Conservation (phyloP, 1,140 invertebrate species). For the Dendroctonus valens region DNA sequence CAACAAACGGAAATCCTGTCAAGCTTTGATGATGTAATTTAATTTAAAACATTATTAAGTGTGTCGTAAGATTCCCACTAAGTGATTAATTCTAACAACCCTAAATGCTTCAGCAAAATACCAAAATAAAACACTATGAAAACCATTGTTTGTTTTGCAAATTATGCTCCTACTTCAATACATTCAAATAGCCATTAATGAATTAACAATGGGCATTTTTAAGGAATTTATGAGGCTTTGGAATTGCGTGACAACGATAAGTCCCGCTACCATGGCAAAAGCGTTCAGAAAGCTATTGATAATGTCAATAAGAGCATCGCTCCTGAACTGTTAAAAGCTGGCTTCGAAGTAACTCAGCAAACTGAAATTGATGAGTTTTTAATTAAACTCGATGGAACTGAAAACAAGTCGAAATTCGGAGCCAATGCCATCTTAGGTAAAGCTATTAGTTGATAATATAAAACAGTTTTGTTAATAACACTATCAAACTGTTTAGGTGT, state of each 20-base stretch:
- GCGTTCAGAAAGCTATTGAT: slow-evolving; percentile 87
- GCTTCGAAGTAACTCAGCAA: slow-evolving; percentile 87
- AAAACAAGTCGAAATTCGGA: slow-evolving; percentile 94
- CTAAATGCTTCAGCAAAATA: too few species aligned
- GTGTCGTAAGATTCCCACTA: too few species aligned
- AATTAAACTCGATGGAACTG: slow-evolving; percentile 90
- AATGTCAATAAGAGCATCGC: slow-evolving; percentile 89
- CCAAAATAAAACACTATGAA: not conserved
- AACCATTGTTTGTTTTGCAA: too few species aligned
- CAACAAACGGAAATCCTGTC: too few species aligned
- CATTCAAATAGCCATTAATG: too few species aligned
- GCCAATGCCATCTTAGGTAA: slow-evolving; percentile 92
- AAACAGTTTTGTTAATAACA: not conserved
- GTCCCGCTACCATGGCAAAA: slow-evolving; percentile 90
- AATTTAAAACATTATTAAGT: too few species aligned
- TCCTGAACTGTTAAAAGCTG: slow-evolving; percentile 79
- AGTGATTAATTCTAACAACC: too few species aligned
- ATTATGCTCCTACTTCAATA: too few species aligned
- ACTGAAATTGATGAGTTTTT: slow-evolving; percentile 92
- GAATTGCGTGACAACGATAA: slow-evolving; percentile 94
- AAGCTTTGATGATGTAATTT: too few species aligned
- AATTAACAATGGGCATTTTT: not conserved
- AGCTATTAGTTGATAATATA: too few species aligned
- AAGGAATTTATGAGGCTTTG: slow-evolving; percentile 88
- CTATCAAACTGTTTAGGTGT: slow-evolving; percentile 53